Evolutionary conservation across 2,113 vertebrate species (phyloP), one percentile per base, ranked within the genome.

Genomic region (Myrmecophaga tridactyla): DNA sequence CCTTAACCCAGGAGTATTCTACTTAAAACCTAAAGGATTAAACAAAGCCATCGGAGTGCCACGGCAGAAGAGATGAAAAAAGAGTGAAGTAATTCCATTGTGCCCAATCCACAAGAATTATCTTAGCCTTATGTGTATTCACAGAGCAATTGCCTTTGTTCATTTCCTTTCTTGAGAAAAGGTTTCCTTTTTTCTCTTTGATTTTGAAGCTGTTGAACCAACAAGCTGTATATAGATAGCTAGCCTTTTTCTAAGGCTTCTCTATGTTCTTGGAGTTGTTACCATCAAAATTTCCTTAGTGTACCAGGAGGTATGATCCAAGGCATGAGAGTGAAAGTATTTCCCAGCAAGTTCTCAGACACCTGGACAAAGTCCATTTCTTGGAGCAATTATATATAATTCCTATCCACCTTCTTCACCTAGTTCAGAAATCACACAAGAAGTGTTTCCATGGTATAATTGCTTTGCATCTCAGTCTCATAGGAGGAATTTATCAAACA

Each of bases 11-110:
- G 21, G 69, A 90, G 39, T 81, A 90, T 77, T 86, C 17, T 65
- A 60, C 14, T 62, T 89, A 75, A 95, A 92, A 69, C 27, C 73
- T 85, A 36, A 93, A 93, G 91, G 39, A 69, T 82, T 86, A 94
- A 91, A 75, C 56, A 94, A 94, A 96, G 72, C 72, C 46, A 84
- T 65, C 48, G 13, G 60, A 70, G n/a, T 77, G 10, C 36, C 48
- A 81, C 8, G 29, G 41, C 51, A 85, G 43, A 46, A 80, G 86
- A 86, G 60, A 89, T 72, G 43, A 43, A 51, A 70, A 87, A 36
- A 77, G 23, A 78, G 21, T 60, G 53, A 84, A 23, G 63, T 96
- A 62, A 53, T 51, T 83, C 62, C 43, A 9, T 56, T 36, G 67
- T 56, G 51, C 83, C 69, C n/a, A 41, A 7, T 20, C 84, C 21